Conservation (phyloP, 2,113 vertebrate species). For the Trochalopteron elliotii region DNA sequence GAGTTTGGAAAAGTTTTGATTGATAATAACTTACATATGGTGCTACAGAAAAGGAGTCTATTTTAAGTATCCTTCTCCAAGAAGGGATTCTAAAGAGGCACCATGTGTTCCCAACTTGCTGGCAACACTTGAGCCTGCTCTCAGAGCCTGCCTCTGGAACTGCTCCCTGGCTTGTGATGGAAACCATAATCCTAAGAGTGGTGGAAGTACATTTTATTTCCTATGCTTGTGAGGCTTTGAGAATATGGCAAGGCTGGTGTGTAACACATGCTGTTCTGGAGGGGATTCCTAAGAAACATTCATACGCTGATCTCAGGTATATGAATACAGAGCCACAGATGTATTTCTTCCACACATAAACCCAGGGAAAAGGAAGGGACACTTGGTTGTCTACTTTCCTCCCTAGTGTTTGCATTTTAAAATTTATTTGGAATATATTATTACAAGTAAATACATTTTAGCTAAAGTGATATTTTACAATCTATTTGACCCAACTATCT, state of each 20-base stretch:
- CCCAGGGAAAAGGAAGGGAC: not conserved
- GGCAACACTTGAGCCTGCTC: not conserved
- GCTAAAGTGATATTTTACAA: not conserved
- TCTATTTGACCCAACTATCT: not conserved
- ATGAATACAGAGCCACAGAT: not conserved
- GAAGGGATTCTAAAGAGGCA: conserved; percentile 15
- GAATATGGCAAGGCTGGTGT: not conserved
- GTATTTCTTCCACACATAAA: not conserved
- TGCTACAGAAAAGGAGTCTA: not conserved
- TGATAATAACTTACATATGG: conserved; percentile 48
- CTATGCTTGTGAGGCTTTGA: not conserved
- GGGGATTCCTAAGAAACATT: not conserved
- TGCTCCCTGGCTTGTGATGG: not conserved
- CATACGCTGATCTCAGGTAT: not conserved
- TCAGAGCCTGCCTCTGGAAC: not conserved
- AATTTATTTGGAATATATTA: not conserved
- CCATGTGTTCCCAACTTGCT: not conserved
- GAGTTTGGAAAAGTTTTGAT: conserved; percentile 17
- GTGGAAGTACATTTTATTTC: not conserved
- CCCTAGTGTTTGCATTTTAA: not conserved
- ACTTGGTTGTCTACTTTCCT: not conserved
- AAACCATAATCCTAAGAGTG: not conserved
- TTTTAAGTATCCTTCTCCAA: not conserved
- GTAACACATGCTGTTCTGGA: not conserved
- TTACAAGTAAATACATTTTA: not conserved